Evolutionary conservation across 2,888 invertebrate species (phyloP).

Genomic region (Trichogramma dendrolimi): DNA sequence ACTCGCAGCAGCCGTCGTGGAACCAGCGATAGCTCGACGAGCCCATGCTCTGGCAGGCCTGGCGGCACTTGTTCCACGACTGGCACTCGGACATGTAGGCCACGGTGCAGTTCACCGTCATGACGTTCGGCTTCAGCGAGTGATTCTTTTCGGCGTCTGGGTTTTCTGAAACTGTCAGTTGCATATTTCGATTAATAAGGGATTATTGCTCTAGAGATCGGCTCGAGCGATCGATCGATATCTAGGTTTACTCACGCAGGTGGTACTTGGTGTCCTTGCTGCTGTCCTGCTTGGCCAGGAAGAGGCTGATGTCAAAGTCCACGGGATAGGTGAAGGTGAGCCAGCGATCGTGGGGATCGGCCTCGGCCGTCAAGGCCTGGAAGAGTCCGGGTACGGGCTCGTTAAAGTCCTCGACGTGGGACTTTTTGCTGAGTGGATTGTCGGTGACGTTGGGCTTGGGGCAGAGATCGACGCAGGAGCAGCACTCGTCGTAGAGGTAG

Average conservation of each 20-base stretch:
- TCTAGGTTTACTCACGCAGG: constrained; percentile 60
- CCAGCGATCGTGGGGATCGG: constrained; percentile 76
- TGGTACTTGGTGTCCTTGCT: constrained; percentile 68
- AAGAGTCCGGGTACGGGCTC: constrained; percentile 83
- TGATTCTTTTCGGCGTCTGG: constrained; percentile 63
- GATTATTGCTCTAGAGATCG: not conserved
- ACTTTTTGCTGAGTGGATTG: constrained; percentile 70
- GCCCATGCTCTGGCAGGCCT: constrained; percentile 78
- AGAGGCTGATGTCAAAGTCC: constrained; percentile 66
- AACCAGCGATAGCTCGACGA: constrained; percentile 86
- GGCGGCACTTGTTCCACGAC: constrained; percentile 81
- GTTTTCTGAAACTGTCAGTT: constrained; percentile 55
- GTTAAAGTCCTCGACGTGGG: constrained; percentile 79
- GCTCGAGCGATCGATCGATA: not conserved
- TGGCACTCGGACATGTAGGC: constrained; percentile 86
- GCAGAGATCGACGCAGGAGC: constrained; percentile 93
- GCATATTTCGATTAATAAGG: not conserved
- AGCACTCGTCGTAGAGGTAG: constrained; percentile 87
- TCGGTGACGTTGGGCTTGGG: constrained; percentile 78
- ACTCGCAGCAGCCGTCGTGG: constrained; percentile 92
- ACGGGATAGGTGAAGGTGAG: constrained; percentile 77
- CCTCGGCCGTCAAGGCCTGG: constrained; percentile 73
- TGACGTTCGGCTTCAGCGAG: constrained; percentile 58
- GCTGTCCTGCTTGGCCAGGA: constrained; percentile 60
- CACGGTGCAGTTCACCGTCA: constrained; percentile 84